phyloP scores from a whole-genome alignment of 2,888 invertebrate genomes.

The Halocaridina rubra region DNA sequence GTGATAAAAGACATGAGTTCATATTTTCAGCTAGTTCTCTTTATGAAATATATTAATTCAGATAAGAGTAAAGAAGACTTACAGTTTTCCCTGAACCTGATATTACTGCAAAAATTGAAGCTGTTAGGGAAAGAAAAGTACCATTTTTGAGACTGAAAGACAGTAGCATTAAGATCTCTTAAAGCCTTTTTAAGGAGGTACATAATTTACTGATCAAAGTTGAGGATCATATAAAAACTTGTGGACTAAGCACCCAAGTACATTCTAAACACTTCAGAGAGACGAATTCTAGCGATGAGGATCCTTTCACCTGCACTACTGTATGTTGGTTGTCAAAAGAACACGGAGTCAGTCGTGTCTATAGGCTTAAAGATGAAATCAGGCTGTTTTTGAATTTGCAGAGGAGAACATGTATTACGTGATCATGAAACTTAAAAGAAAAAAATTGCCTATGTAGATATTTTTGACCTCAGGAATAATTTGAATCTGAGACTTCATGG shows the following conservation, averaged over 20 bases:
- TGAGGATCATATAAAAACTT: not conserved
- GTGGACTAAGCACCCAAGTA: not conserved
- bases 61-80: too few species aligned
- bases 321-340: slow-evolving; percentile 13
- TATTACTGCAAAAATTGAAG: too few species aligned
- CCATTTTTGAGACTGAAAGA: too few species aligned
- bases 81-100: too few species aligned
- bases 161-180: too few species aligned
- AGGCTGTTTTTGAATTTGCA: not conserved
- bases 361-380: not conserved
- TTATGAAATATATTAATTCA: too few species aligned
- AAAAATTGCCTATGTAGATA: not conserved
- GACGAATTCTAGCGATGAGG: not conserved
- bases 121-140: too few species aligned
- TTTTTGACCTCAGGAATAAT: slow-evolving; percentile 16
- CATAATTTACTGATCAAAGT: slow-evolving; percentile 13
- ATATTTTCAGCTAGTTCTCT: too few species aligned
- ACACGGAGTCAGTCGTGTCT: not conserved
- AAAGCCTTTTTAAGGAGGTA: not conserved
- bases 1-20: too few species aligned
- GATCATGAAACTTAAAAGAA: slow-evolving; percentile 3
- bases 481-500: slow-evolving; percentile 1
- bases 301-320: not conserved
- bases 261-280: not conserved
- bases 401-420: slow-evolving; percentile 4